Percentiles rank a stretch among this genome's conserved stretches.
These are phyloP conservation scores for Rotaria socialis DNA, from an alignment of 2,888 invertebrate species.

Conservation along the genomic window DNA sequence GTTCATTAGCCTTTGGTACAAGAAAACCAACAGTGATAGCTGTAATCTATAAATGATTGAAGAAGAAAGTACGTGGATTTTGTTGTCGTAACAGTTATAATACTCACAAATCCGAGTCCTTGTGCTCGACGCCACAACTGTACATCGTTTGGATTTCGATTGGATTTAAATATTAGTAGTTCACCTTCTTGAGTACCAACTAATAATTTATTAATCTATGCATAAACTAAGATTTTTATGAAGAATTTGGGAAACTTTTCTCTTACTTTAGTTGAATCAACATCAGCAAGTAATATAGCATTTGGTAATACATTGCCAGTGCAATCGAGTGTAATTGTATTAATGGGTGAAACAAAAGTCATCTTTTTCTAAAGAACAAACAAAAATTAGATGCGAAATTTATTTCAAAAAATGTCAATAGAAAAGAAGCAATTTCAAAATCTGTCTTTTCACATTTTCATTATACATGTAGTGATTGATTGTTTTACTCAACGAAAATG, in stretches of 20 bases:
- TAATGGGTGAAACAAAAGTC: not conserved
- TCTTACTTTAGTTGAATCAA: slow-evolving; percentile 10
- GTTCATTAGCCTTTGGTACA: not conserved
- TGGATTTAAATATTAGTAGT: not conserved
- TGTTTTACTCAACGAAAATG: too few relatives aligned
- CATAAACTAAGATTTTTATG: not conserved
- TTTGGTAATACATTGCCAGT: not conserved
- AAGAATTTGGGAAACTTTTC: not conserved
- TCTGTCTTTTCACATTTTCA: too few relatives aligned
- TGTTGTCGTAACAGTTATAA: not conserved
- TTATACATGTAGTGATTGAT: too few relatives aligned
- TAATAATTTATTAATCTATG: slow-evolving; percentile 17
- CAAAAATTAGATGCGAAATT: too few relatives aligned
- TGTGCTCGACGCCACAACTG: slow-evolving; percentile 12
- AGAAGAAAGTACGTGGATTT: not conserved
- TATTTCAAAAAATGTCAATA: too few relatives aligned
- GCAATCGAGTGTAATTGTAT: not conserved
- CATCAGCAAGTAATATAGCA: not conserved
- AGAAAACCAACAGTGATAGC: not conserved
- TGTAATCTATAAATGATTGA: not conserved
- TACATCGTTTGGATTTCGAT: not conserved
- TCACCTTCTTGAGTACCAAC: slow-evolving; percentile 8
- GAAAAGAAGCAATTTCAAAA: too few relatives aligned
- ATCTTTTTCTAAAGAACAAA: slow-evolving; percentile 12
- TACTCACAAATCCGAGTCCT: slow-evolving; percentile 20